phyloP scores from a whole-genome alignment of 2,888 invertebrate species.

The Ophion slaviceki region DNA sequence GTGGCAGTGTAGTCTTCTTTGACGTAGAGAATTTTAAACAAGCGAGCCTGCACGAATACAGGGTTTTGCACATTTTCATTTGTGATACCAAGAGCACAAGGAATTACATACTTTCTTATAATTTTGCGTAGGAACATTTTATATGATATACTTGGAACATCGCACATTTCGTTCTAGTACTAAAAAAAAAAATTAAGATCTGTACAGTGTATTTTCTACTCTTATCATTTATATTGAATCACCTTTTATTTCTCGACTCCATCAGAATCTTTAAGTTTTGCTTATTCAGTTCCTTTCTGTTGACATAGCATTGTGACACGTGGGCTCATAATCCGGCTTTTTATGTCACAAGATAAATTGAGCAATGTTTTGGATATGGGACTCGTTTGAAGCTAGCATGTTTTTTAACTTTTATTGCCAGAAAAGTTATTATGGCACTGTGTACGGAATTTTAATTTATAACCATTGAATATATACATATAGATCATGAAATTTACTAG shows the following conservation, averaged over 20 bases:
- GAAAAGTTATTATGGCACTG: too few species aligned
- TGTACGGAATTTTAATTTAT: too few species aligned
- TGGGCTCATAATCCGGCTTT: neutral
- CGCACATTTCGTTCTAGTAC: too few species aligned
- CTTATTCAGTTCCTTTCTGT: neutral
- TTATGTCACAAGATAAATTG: neutral
- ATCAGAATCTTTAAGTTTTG: neutral
- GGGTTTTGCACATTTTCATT: too few species aligned
- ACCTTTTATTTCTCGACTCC: neutral
- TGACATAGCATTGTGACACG: constrained; percentile 5
- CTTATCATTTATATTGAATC: neutral
- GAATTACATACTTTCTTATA: too few species aligned
- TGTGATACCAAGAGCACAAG: too few species aligned
- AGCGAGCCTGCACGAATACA: neutral
- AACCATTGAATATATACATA: too few species aligned
- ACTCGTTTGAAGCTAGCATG: neutral
- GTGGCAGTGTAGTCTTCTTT: too few species aligned
- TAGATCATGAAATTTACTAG: neutral
- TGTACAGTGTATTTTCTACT: neutral
- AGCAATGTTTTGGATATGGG: neutral
- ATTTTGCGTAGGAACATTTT: too few species aligned
- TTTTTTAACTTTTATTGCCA: neutral
- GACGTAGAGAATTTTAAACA: neutral
- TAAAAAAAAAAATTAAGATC: neutral
- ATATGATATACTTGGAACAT: too few species aligned